Percentiles rank a stretch among this genome's conserved stretches.
Evolutionary conservation across 2,113 vertebrate genomes (phyloP).

Genomic region (Macquaria australasica): DNA sequence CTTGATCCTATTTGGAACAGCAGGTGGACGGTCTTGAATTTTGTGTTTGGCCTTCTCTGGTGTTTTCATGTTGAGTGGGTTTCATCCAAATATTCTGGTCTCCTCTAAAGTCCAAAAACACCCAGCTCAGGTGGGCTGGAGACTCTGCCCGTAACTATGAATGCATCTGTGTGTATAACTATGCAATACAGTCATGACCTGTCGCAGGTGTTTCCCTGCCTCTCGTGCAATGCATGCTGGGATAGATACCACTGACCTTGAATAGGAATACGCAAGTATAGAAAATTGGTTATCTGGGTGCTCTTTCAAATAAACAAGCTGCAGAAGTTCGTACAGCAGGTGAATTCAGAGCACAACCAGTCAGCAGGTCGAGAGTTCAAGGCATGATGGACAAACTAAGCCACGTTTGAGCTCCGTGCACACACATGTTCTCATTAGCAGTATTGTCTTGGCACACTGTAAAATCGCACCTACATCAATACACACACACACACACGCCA

Average conservation of each 20-base stretch:
- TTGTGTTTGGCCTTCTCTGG: neutral
- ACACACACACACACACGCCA: neutral
- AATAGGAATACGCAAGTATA: neutral
- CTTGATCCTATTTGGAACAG: slow-evolving; percentile 44
- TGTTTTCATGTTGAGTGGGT: neutral
- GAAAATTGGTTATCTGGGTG: neutral
- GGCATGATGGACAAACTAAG: neutral
- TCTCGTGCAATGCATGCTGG: neutral
- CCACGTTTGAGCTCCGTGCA: neutral
- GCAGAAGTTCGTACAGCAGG: neutral
- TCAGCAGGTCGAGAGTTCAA: slow-evolving; percentile 1
- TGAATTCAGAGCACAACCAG: neutral
- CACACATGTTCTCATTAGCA: neutral
- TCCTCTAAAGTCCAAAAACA: neutral
- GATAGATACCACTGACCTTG: slow-evolving; percentile 4
- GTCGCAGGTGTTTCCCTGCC: neutral
- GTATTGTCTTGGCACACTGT: neutral
- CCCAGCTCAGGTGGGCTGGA: neutral
- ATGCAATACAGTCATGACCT: neutral
- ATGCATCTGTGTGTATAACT: neutral
- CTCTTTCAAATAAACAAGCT: neutral
- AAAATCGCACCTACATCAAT: neutral
- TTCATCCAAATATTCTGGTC: slow-evolving; percentile 12
- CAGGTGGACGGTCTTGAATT: slow-evolving; percentile 31
- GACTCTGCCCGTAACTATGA: slow-evolving; percentile 6